Conservation (phyloP, 2,888 invertebrate genomes). For the Ochropleura plecta region DNA sequence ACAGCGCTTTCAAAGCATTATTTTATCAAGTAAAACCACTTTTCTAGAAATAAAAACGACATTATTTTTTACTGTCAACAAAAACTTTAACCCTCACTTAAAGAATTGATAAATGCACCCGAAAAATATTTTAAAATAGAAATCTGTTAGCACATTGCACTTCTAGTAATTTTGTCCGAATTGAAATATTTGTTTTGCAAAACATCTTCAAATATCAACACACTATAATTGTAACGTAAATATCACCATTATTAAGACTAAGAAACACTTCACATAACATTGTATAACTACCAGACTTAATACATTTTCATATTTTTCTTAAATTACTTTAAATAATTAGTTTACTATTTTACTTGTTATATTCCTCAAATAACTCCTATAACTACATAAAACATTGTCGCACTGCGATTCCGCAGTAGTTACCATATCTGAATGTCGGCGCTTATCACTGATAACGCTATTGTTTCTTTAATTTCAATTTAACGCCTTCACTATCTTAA, state of each 20-base stretch:
- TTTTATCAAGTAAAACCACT: constrained; percentile 27
- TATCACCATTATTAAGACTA: background rate
- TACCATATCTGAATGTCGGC: constrained; percentile 32
- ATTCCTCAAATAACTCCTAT: constrained; percentile 14
- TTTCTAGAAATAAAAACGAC: background rate
- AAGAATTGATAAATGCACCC: background rate
- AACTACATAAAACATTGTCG: constrained; percentile 46
- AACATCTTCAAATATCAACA: too few species aligned
- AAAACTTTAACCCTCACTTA: background rate
- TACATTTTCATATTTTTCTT: too few species aligned
- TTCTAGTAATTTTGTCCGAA: too few species aligned
- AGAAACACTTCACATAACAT: background rate
- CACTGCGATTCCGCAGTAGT: constrained; percentile 53
- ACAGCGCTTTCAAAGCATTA: background rate
- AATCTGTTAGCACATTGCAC: too few species aligned
- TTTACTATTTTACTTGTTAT: constrained; percentile 10
- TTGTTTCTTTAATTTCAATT: constrained; percentile 68
- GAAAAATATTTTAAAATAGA: background rate
- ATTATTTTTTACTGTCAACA: constrained; percentile 4
- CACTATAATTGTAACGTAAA: background rate
- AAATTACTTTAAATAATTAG: background rate
- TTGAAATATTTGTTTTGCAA: too few species aligned
- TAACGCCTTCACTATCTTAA: constrained; percentile 44
- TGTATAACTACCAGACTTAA: too few species aligned
- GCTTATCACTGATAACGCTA: constrained; percentile 66